Conservation (phyloP, 2,888 invertebrate genomes). For the Caenorhabditis sp. region DNA sequence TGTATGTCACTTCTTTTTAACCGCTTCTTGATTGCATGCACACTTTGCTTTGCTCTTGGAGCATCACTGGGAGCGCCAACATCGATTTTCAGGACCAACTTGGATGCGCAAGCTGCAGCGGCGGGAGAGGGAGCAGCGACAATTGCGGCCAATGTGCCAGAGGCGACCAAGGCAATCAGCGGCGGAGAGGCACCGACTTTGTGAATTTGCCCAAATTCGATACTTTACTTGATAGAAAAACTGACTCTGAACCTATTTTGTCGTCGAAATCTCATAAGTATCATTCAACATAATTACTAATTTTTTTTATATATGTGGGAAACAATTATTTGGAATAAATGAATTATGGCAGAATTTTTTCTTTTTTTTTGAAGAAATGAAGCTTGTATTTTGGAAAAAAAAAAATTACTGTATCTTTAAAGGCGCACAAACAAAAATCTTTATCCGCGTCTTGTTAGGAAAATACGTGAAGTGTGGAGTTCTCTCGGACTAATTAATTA, state of each 20-base stretch:
- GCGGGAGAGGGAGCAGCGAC: conserved; percentile 15
- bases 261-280: conserved; percentile 26
- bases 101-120: conserved; percentile 20
- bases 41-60: no score
- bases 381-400: not conserved
- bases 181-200: conserved; percentile 13
- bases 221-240: conserved; percentile 26
- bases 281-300: not conserved
- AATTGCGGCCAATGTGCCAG: not conserved
- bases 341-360: not conserved
- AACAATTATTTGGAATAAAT: not conserved
- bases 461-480: no score
- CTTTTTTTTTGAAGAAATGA: not conserved
- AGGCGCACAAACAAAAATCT: no score
- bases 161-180: not conserved
- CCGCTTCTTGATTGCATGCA: no score
- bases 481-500: no score
- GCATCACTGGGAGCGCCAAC: no score
- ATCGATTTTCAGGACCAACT: conserved; percentile 2
- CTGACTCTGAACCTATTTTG: conserved; percentile 32
- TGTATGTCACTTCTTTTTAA: no score
- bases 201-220: conserved; percentile 35
- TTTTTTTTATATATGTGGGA: not conserved
- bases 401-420: not conserved
- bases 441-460: no score